A percentile compares a stretch with the other conserved stretches of the same genome.
Evolutionary conservation across 2,797 vertebrate species (phyloP).

Genomic region (Ataeniobius toweri): DNA sequence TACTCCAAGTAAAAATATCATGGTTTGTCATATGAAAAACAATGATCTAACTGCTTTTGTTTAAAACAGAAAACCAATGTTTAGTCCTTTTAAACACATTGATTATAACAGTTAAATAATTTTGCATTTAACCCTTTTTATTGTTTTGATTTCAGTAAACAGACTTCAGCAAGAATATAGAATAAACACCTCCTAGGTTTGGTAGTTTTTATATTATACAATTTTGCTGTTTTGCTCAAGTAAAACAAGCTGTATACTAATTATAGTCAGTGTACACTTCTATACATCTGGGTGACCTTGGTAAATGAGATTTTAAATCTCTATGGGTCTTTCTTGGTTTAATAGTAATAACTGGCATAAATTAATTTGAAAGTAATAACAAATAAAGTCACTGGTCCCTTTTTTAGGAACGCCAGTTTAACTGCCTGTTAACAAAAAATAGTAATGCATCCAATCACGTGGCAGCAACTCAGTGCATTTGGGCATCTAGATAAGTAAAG

Average conservation of each 20-base stretch:
- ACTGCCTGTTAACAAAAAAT: background rate
- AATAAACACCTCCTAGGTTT: background rate
- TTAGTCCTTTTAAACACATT: background rate
- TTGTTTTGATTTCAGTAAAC: background rate
- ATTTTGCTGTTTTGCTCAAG: background rate
- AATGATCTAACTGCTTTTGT: background rate
- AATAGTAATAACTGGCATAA: no score
- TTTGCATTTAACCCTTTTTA: background rate
- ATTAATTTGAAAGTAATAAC: no score
- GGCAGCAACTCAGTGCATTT: background rate
- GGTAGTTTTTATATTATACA: background rate
- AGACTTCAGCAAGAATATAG: background rate
- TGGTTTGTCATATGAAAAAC: no score
- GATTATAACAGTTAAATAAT: background rate
- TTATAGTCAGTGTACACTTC: no score
- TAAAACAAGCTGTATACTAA: background rate
- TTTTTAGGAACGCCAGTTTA: background rate
- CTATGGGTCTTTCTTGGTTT: no score
- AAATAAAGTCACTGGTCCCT: background rate
- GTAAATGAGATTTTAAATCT: no score
- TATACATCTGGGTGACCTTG: no score
- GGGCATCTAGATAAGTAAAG: background rate
- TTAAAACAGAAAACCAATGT: background rate
- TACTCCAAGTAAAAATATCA: background rate
- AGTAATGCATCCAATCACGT: background rate